Evolutionary conservation across 2,888 invertebrate genomes (phyloP), one percentile per base, ranked within the genome.

Genomic region (Spilarctia lutea): DNA sequence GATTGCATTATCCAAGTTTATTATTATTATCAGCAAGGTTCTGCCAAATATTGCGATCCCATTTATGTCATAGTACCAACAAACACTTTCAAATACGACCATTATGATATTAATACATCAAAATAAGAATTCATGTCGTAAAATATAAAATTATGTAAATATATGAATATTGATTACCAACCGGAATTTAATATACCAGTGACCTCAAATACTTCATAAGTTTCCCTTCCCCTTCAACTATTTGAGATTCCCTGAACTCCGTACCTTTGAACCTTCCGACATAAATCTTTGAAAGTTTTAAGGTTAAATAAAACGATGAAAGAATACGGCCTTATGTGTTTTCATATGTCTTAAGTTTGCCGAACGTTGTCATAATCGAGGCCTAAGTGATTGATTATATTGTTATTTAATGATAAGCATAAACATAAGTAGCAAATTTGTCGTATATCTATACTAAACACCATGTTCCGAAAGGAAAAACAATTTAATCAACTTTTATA

Each of bases 151-250:
- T 72, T 68, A 30, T 68, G 33, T 20, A 73, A 65, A 66, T 69
- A n/a, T 65, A 75, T 67, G 69, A 27, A 83, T 78, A 81, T 81
- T 83, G 81, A 83, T 83, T 85, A 81, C 67, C 69, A 30, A 39
- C 42, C 76, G 83, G 75, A 85, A 81, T 85, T 85, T 83, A 79
- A 83, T 83, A 85, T 77, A 65, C n/a, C 67, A 60, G 67, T 68
- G 65, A 77, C 83, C 85, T 81, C 81, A 79, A 85, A 83, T 85
- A 79, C 83, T 79, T 85, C 56, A 24, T 71, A 75, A 83, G 73
- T 84, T 78, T 72, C 16, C 71, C 71, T 60, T 35, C 56, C n/a
- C 75, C 76, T 78, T 76, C 39, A 65, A 75, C 65, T 72, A 48
- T 68, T 72, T 72, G 42, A 52, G 68, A 68, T 71, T 75, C 71